Evolutionary conservation across 2,888 invertebrate genomes (phyloP).

Genomic region (Epirrhoe tristata): DNA sequence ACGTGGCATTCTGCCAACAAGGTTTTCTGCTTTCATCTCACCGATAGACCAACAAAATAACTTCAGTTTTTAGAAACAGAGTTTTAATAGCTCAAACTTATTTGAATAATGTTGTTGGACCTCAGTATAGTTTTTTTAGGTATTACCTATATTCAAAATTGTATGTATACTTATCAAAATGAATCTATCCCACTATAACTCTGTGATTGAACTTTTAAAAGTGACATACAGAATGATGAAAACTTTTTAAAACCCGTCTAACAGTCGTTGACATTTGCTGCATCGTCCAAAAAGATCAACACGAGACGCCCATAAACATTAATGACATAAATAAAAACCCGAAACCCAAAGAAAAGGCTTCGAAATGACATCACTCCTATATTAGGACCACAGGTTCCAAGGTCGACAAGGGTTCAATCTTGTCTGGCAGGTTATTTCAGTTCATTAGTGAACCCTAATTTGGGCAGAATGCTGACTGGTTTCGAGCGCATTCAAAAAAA

Average conservation of each 20-base stretch:
- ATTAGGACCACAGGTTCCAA: conserved; percentile 45
- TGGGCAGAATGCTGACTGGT: conserved; percentile 31
- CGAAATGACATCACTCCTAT: conserved; percentile 46
- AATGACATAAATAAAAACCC: conserved; percentile 31
- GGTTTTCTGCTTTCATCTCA: neutral
- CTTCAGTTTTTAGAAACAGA: too few species aligned
- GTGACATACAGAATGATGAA: neutral
- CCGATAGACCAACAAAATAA: neutral
- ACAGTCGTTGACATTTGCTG: conserved; percentile 35
- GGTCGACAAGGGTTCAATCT: conserved; percentile 44
- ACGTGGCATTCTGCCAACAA: neutral
- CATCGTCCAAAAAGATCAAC: conserved; percentile 23
- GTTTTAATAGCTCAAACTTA: too few species aligned
- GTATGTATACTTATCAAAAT: too few species aligned
- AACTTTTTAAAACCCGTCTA: conserved; percentile 1
- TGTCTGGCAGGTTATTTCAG: conserved; percentile 45
- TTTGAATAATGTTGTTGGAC: too few species aligned
- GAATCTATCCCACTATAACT: neutral
- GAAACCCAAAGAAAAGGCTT: conserved; percentile 31
- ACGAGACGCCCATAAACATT: conserved; percentile 37
- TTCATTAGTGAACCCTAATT: conserved; percentile 52
- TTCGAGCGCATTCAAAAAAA: conserved; percentile 25
- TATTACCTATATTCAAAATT: too few species aligned
- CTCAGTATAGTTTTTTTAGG: too few species aligned
- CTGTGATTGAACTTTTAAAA: neutral